Evolutionary conservation across 1,140 invertebrate species (phyloP).

Genomic region (Colletes gigas): DNA sequence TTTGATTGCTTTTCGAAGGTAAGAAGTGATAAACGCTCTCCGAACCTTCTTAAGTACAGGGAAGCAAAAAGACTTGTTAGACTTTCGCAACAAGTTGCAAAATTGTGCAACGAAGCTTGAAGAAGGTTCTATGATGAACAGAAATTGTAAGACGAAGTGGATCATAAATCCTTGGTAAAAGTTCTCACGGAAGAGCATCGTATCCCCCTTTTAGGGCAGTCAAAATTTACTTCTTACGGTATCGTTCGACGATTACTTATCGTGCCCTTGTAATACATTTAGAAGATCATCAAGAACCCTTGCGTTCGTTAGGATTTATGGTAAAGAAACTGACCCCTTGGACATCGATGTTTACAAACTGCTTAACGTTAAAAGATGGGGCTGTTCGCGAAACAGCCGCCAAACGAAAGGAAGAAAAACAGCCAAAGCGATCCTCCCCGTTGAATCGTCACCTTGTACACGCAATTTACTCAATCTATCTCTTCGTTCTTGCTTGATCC

Average conservation of each 20-base stretch:
- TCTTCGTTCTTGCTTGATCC: background rate
- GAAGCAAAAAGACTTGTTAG: background rate
- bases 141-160: slow-evolving; percentile 1
- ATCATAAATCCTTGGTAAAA: background rate
- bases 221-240: no score
- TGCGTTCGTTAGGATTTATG: no score
- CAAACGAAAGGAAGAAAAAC: background rate
- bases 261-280: no score
- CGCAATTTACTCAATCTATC: slow-evolving; percentile 11
- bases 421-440: background rate
- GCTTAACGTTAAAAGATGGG: background rate
- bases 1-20: background rate
- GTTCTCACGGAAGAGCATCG: background rate
- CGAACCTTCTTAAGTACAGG: background rate
- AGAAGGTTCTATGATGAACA: slow-evolving; percentile 21
- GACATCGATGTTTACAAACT: no score
- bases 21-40: slow-evolving; percentile 10
- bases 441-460: background rate
- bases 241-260: no score
- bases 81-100: slow-evolving; percentile 36
- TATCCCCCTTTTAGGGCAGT: background rate
- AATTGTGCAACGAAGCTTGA: slow-evolving; percentile 13
- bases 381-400: background rate
- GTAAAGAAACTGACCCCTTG: no score
- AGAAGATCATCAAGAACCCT: no score